Base-by-base conservation (phyloP, 2,888 invertebrate species). In the Harpalus rufipes region DNA sequence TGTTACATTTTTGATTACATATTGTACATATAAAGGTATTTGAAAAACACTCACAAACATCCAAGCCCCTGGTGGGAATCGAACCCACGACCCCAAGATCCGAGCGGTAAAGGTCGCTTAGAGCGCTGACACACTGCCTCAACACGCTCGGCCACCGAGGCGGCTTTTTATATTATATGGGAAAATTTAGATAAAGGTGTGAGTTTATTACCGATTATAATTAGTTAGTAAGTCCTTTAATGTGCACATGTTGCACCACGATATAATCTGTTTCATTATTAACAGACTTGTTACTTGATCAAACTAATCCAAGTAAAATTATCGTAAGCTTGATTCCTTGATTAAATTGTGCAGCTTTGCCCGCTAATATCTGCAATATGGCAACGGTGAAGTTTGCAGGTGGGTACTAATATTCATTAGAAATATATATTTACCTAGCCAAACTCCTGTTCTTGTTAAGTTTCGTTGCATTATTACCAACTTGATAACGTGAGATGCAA, bases 231-330 rank as follows among this genome's bases (percentile, higher is more conserved):
- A 68, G 5, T 12, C 68, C 32, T 32, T 39, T 68, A 68, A 68
- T 68, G 39, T 68, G 68, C 39, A 68, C 39, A 68, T 68, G 39
- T 7, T 39, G 32, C 32, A 63, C 7, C 10, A 10, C 5, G 51
- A 18, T 18, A 32, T 78, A 78, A 78, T 78, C 56, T 59, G 59
- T 78, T 58, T 58, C 58, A 78, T 78, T 78, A 78, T 58, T 78
- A 58, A 78, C 59, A 78, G 32, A 14, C 78, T 78, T 78, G 58
- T 58, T 78, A 59, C 78, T 78, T 59, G 78, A 78, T 78, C 78
- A 78, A 78, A 78, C 78, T 78, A 78, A 78, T 78, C 78, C 59
- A 7, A 14, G 25, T 78, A 78, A 78, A 78, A 78, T 78, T 78
- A 78, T 78, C 78, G 32, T 51, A 51, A 56, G 51, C 21, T 76